Percentiles rank a stretch among this genome's conserved stretches.
These are phyloP conservation scores for Gari tellinella DNA, from an alignment of 2,888 invertebrate species.

Conservation along the genomic window DNA sequence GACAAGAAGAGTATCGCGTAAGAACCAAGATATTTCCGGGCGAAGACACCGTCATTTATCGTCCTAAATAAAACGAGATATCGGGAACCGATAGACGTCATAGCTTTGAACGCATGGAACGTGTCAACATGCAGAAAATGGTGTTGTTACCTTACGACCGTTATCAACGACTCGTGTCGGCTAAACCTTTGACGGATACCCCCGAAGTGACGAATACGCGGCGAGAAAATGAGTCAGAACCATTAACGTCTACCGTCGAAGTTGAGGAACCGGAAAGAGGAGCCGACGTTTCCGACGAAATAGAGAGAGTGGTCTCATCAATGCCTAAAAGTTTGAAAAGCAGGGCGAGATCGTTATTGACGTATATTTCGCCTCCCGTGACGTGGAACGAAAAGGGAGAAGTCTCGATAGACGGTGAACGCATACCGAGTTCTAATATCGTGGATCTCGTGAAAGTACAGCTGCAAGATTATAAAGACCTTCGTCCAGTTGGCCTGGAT, in stretches of 20 bases:
- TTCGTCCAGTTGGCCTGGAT: slow-evolving; percentile 19
- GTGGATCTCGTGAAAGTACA: slow-evolving; percentile 43
- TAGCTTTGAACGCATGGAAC: neutral
- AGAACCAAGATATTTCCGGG: slow-evolving; percentile 32
- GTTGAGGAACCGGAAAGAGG: too few species aligned
- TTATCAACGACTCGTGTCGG: slow-evolving; percentile 24
- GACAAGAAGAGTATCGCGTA: slow-evolving; percentile 35
- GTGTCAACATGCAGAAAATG: slow-evolving; percentile 38
- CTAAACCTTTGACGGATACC: too few species aligned
- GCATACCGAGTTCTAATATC: slow-evolving; percentile 35
- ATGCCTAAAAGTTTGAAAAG: slow-evolving; percentile 31
- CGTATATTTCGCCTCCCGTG: slow-evolving; percentile 23
- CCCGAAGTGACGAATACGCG: too few species aligned
- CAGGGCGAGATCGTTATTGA: slow-evolving; percentile 9
- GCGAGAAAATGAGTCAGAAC: too few species aligned
- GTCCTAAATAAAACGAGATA: slow-evolving; percentile 9
- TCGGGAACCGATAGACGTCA: neutral
- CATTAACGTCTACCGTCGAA: too few species aligned
- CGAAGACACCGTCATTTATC: slow-evolving; percentile 45
- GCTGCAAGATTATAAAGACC: slow-evolving; percentile 41
- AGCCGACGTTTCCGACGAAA: too few species aligned
- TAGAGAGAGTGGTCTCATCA: slow-evolving; percentile 7
- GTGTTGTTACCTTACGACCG: slow-evolving; percentile 26
- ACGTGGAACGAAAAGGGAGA: slow-evolving; percentile 44
- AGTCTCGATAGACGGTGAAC: slow-evolving; percentile 14